Evolutionary conservation across 2,113 vertebrate genomes (phyloP).

Genomic region (Cottus gobio): DNA sequence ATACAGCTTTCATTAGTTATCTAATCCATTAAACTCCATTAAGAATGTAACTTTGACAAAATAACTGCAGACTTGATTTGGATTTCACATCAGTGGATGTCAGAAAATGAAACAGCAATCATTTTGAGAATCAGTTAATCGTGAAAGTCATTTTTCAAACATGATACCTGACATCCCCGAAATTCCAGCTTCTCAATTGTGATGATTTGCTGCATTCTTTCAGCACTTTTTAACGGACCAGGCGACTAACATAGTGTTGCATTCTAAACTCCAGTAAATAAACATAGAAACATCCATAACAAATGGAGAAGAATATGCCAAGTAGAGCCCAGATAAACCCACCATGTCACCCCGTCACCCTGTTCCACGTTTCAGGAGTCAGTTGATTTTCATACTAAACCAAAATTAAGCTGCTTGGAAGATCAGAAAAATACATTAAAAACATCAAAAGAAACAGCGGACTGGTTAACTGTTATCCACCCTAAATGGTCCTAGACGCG

Average conservation of each 20-base stretch:
- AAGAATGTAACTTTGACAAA: not conserved
- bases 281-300: not conserved
- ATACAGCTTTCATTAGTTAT: constrained; percentile 14
- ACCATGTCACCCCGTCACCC: no score
- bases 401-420: not conserved
- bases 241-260: not conserved
- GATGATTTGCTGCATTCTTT: not conserved
- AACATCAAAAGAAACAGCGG: no score
- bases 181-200: not conserved
- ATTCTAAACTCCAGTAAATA: not conserved
- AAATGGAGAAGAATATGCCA: not conserved
- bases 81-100: not conserved
- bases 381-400: not conserved
- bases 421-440: not conserved
- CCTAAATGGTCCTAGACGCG: constrained; percentile 29
- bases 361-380: not conserved
- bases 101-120: not conserved
- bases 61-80: not conserved
- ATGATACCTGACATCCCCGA: not conserved
- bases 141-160: not conserved
- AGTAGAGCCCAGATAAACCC: not conserved
- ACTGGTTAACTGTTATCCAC: no score
- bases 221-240: not conserved
- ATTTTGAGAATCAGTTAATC: not conserved
- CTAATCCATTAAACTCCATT: constrained; percentile 26